These are phyloP conservation scores for Rosalia funebris DNA, from an alignment of 2,888 invertebrate species.

Conservation along the genomic window DNA sequence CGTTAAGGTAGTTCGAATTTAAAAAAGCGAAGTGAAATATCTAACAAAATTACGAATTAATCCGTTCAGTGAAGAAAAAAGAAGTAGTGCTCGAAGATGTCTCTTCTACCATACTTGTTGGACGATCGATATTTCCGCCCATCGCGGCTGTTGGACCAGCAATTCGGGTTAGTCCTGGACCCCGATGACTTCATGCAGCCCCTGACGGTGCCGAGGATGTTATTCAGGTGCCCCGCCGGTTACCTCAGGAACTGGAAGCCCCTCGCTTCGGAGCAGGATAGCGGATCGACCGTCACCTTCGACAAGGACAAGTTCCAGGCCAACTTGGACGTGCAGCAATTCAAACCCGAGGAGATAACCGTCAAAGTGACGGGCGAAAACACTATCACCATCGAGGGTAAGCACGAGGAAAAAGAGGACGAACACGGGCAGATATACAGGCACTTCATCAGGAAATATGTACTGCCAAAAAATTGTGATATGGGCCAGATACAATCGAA, in stretches of 20 bases:
- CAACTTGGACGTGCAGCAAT: slow-evolving; percentile 37
- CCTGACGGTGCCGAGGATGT: background rate
- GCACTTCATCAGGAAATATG: slow-evolving; percentile 35
- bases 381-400: slow-evolving; percentile 33
- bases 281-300: slow-evolving; percentile 16
- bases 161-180: slow-evolving; percentile 3
- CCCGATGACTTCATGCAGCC: slow-evolving; percentile 4
- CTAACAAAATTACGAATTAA: background rate
- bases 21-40: background rate
- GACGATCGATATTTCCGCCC: background rate
- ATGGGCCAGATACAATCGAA: slow-evolving; percentile 29
- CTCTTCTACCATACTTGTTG: slow-evolving; percentile 3
- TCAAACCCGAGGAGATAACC: slow-evolving; percentile 35
- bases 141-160: slow-evolving; percentile 1
- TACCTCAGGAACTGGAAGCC: slow-evolving; percentile 7
- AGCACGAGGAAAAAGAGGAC: slow-evolving; percentile 36
- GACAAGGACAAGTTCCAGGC: slow-evolving; percentile 34
- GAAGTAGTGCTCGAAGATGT: slow-evolving; percentile 7
- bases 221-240: background rate
- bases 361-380: slow-evolving; percentile 34
- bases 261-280: background rate
- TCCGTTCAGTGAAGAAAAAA: background rate
- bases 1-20: background rate
- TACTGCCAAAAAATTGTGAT: slow-evolving; percentile 34
- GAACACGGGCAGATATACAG: slow-evolving; percentile 37